Percentiles rank a stretch among this genome's conserved stretches.
Evolutionary conservation across 2,797 vertebrate genomes (phyloP).

Genomic region (Fistularia tabacaria): DNA sequence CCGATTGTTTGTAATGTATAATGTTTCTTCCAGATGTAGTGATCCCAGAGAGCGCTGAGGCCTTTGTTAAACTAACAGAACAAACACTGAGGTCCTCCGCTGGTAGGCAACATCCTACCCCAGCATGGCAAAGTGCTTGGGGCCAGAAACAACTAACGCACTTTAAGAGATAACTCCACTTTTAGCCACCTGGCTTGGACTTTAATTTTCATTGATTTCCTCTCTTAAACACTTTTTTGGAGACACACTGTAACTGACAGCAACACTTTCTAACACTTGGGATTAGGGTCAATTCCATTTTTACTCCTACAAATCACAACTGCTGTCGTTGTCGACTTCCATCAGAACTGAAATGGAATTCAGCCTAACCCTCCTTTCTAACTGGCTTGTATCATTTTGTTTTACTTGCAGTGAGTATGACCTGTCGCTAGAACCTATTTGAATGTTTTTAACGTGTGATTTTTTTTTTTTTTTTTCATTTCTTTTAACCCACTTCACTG

Average conservation of each 20-base stretch:
- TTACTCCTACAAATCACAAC: slow-evolving; percentile 5
- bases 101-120: slow-evolving; percentile 79
- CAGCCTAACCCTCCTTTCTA: slow-evolving; percentile 63
- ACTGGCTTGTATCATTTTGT: slow-evolving; percentile 54
- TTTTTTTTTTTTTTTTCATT: slow-evolving; percentile 15
- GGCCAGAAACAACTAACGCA: slow-evolving; percentile 35
- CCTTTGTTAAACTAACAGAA: slow-evolving; percentile 91
- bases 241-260: slow-evolving; percentile 27
- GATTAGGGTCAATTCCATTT: slow-evolving; percentile 67
- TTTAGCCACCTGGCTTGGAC: slow-evolving; percentile 45
- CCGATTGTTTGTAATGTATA: slow-evolving; percentile 70
- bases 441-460: slow-evolving; percentile 24
- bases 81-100: slow-evolving; percentile 82
- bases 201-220: slow-evolving; percentile 63
- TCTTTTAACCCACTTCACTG: neutral
- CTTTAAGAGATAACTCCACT: slow-evolving; percentile 26
- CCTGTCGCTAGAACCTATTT: slow-evolving; percentile 51
- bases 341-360: slow-evolving; percentile 62
- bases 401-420: slow-evolving; percentile 41
- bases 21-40: slow-evolving; percentile 90
- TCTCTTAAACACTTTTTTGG: slow-evolving; percentile 37
- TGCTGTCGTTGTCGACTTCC: slow-evolving; percentile 14
- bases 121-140: slow-evolving; percentile 57
- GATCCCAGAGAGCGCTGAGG: slow-evolving; percentile 88
- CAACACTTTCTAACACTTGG: slow-evolving; percentile 58